Base-by-base conservation (phyloP, 2,113 vertebrate species). In the Amphiprion ocellaris region DNA sequence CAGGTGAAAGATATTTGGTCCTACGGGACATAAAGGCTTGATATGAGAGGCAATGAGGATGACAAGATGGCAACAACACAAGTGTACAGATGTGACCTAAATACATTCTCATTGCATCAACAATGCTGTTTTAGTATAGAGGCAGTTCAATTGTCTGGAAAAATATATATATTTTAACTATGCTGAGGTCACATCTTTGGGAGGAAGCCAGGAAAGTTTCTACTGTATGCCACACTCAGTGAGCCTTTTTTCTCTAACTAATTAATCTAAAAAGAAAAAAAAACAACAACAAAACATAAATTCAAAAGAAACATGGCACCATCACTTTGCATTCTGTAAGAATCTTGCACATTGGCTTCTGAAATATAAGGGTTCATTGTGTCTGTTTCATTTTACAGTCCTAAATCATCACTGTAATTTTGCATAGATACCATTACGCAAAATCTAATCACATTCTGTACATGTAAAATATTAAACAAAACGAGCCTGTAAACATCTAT, bases 91-190 rank as follows among this genome's bases (percentile, higher is more conserved):
- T 84, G 86, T 88, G 84, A 91, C 80, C 80, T 44, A 76, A 90
- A 91, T 91, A 92, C 93, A 94, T 93, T 93, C 92, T 91, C 87
- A 73, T 87, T 91, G 86, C 84, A 91, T 90, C 79, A 72, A 79
- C 73, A 84, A 86, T 83, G 85, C 86, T 87, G 77, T 90, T 88
- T 78, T 87, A 82, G 73, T 69, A 76, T 53, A 85, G 82, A 90
- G 82, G 88, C 90, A 89, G 86, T 83, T 91, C 69, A 87, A 84
- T 66, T 75, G 68, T 86, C 77, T 85, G 81, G 79, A 85, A 78
- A 87, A 86, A 84, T 61, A 87, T 71, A 84, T 81, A 68, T 81
- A 87, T 79, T 47, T 83, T 30, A 79, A 81, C 77, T 81, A 77
- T 28, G 61, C 70, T 66, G 79, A 91, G 80, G 83, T 91, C 83